These are phyloP conservation scores for Lota lota DNA, from an alignment of 2,113 vertebrate genomes.

Conservation along the genomic window DNA sequence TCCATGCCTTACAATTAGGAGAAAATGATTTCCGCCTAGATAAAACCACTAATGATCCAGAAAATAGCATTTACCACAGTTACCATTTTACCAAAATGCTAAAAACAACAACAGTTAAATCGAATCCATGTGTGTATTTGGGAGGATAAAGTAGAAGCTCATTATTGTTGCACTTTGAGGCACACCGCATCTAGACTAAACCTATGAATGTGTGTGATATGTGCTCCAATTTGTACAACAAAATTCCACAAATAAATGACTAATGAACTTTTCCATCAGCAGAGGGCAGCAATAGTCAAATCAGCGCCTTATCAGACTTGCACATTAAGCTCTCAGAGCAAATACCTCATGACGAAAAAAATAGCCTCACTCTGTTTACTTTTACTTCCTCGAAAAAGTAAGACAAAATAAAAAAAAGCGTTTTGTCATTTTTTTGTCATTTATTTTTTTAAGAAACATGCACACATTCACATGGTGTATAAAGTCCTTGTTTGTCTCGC, in stretches of 20 bases:
- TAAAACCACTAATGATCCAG: conserved; percentile 18
- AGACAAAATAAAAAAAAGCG: background rate
- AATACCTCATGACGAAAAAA: too few relatives aligned
- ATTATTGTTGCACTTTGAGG: too few relatives aligned
- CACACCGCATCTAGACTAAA: too few relatives aligned
- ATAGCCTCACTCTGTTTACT: background rate
- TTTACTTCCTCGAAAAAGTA: background rate
- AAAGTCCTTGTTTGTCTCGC: conserved; percentile 55
- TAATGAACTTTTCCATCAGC: conserved; percentile 33
- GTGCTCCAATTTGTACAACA: too few relatives aligned
- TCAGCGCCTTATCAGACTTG: background rate
- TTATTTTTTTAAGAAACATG: background rate
- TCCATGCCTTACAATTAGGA: background rate
- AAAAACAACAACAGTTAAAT: too few relatives aligned
- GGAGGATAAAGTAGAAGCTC: too few relatives aligned
- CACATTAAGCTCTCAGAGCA: background rate
- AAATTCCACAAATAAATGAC: background rate
- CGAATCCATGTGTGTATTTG: too few relatives aligned
- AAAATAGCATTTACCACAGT: background rate
- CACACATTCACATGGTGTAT: conserved; percentile 18
- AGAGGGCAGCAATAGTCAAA: conserved; percentile 63
- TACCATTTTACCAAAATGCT: conserved; percentile 13
- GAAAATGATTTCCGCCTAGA: conserved; percentile 2
- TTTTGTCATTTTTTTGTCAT: background rate
- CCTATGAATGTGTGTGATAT: too few relatives aligned